phyloP scores from a whole-genome alignment of 2,113 vertebrate genomes.

The Origma solitaria region DNA sequence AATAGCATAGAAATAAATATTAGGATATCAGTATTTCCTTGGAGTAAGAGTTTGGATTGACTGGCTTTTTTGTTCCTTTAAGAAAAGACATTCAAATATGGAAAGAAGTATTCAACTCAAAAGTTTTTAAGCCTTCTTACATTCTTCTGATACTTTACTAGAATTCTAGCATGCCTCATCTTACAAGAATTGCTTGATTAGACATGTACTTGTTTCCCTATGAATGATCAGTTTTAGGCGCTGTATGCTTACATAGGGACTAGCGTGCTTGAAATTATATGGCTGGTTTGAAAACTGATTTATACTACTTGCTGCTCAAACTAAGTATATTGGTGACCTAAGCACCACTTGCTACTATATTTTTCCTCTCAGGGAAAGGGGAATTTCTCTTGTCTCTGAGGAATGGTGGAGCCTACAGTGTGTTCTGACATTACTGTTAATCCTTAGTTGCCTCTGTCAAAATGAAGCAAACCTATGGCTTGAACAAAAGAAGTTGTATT shows the following conservation, averaged over 20 bases:
- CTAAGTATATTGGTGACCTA: neutral
- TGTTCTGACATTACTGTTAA: neutral
- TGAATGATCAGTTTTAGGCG: neutral
- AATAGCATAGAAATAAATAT: neutral
- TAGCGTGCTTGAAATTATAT: neutral
- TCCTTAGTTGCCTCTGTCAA: neutral
- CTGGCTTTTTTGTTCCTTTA: neutral
- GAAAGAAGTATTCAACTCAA: neutral
- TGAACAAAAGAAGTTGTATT: neutral
- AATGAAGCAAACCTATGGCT: neutral
- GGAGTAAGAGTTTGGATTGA: neutral
- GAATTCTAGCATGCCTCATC: neutral
- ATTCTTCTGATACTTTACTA: neutral
- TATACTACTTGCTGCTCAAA: neutral
- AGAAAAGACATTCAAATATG: neutral
- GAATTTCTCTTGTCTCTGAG: neutral
- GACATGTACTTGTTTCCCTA: neutral
- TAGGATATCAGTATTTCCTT: neutral
- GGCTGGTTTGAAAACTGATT: neutral
- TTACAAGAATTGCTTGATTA: neutral
- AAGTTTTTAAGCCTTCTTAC: neutral
- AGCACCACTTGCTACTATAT: neutral
- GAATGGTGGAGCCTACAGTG: neutral
- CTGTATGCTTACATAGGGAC: neutral
- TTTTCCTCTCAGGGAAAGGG: neutral